Evolutionary conservation across 2,888 invertebrate genomes (phyloP), one percentile per base, ranked within the genome.

Genomic region (Dryococelus australis): DNA sequence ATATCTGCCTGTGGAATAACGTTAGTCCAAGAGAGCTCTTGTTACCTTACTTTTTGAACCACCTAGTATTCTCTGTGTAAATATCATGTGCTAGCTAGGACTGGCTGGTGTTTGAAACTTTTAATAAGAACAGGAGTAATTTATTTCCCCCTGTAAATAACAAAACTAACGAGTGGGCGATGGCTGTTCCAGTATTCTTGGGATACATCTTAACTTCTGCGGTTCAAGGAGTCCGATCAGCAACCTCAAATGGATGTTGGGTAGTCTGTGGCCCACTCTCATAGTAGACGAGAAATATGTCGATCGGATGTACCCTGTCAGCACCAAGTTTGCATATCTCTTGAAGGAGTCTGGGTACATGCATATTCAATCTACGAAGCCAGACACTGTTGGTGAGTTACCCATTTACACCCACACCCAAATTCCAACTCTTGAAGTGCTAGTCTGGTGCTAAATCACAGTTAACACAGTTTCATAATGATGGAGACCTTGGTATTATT

Each of bases 171-270:
- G 16, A 5, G 47, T 16, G 47, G 35, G 0, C 6, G 0, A 65
- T 65, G 65, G 8, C 65, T 65, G 65, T 35, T 83, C 26, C 90
- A 94, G 94, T 47, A 91, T 94, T 13, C 88, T 91, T 89, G 96
- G 95, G 0, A 92, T 94, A 85, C 96, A 96, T 90, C 92, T 94
- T 0, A 97, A 97, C 91, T 93, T 96, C 93, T 95, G 95, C 86
- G 87, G 91, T 6, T 88, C 91, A 0, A 87, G 91, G 13, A 90
- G 92, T 0, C 90, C 92, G 0, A 91, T 91, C 0, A 87, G 89
- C 10, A 88, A 85, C 26, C 6, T 92, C 0, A 90, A 88, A 27
- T 84, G 90, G 83, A 86, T 90, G 85, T 35, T 92, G 8, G 88
- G 91, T 13, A 91, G 91, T n/a, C 89, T 90, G 16, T 91, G 90